phyloP scores from a whole-genome alignment of 2,113 vertebrate genomes.

The Nicator chloris region DNA sequence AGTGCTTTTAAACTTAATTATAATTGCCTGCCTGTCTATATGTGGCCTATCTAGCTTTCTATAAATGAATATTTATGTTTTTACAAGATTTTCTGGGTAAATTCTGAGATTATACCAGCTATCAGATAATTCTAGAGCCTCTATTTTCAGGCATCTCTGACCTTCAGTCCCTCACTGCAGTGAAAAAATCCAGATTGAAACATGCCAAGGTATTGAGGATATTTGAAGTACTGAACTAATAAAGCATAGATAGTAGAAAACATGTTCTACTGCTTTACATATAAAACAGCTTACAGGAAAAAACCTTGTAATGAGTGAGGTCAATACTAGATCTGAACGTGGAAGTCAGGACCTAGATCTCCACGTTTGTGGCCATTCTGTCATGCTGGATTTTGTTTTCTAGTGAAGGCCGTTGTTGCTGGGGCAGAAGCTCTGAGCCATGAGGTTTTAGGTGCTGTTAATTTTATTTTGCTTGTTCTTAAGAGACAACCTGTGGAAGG shows the following conservation, averaged over 20 bases:
- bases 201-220: neutral
- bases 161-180: neutral
- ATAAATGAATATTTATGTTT: neutral
- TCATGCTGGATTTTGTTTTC: neutral
- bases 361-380: neutral
- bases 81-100: neutral
- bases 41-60: neutral
- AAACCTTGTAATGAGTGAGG: rapidly evolving
- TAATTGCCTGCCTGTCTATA: neutral
- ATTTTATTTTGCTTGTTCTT: neutral
- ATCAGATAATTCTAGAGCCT: neutral
- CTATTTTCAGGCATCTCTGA: neutral
- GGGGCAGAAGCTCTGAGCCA: neutral
- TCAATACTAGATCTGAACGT: neutral
- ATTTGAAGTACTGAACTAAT: neutral
- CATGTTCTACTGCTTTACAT: neutral
- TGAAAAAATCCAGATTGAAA: neutral
- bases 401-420: neutral
- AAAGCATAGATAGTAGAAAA: neutral
- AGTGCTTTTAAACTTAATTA: neutral
- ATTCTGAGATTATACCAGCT: neutral
- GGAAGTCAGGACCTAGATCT: neutral
- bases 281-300: neutral
- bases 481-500: neutral
- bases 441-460: neutral